These are phyloP conservation scores for Parazoanthus atlanticus DNA, from an alignment of 92 coral and sea anemone species.

Conservation along the genomic window DNA sequence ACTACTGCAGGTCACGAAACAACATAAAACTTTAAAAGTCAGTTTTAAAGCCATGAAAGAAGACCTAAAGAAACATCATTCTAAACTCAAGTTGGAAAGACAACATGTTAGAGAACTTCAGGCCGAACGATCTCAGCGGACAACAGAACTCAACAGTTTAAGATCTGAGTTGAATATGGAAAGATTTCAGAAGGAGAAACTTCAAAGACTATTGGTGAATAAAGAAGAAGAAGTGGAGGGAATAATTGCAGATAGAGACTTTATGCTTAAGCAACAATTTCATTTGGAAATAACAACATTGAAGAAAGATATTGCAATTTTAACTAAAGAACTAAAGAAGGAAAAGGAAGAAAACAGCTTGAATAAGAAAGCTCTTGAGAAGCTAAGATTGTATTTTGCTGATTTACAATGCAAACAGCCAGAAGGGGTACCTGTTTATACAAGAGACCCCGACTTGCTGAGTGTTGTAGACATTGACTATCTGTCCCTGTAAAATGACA, in stretches of 20 bases:
- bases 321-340: conserved; percentile 57
- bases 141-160: conserved; percentile 47
- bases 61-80: conserved; percentile 71
- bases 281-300: conserved; percentile 57
- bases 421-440: conserved; percentile 12
- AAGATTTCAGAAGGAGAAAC: conserved; percentile 57
- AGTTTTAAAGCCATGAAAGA: conserved; percentile 90
- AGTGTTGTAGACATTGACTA: conserved; percentile 79
- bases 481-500: not conserved
- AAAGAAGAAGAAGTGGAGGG: conserved; percentile 60
- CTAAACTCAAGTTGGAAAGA: conserved; percentile 59
- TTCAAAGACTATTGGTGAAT: conserved; percentile 47
- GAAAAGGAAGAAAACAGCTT: conserved; percentile 74
- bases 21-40: conserved; percentile 77
- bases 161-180: conserved; percentile 62
- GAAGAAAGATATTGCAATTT: conserved; percentile 54
- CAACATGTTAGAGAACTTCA: conserved; percentile 58
- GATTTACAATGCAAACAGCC: conserved; percentile 44
- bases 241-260: conserved; percentile 46
- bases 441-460: conserved; percentile 36
- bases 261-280: conserved; percentile 68
- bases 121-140: conserved; percentile 46
- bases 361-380: conserved; percentile 83
- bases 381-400: conserved; percentile 87
- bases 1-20: conserved; percentile 60